phyloP scores from a whole-genome alignment of 1,140 invertebrate species.

The Zaprionus lachaisei region DNA sequence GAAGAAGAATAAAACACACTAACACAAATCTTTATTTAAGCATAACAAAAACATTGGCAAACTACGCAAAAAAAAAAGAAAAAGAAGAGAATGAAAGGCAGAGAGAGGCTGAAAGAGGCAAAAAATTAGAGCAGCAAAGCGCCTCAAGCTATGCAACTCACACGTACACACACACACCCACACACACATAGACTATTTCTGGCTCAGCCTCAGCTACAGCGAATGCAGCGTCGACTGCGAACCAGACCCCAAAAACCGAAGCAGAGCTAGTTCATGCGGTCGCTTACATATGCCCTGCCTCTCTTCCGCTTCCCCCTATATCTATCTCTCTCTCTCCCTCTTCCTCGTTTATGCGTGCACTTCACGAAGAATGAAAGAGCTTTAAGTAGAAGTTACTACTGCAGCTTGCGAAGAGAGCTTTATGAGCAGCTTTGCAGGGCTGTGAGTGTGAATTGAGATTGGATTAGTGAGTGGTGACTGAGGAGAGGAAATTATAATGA shows the following conservation, averaged over 20 bases:
- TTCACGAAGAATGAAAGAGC: background rate
- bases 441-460: background rate
- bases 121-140: conserved; percentile 77
- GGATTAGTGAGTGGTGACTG: background rate
- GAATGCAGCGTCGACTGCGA: background rate
- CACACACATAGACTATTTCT: conserved; percentile 53
- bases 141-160: conserved; percentile 75
- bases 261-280: conserved; percentile 6
- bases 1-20: conserved; percentile 61
- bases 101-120: conserved; percentile 34
- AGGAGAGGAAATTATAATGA: background rate
- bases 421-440: background rate
- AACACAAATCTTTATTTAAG: conserved; percentile 81
- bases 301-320: background rate
- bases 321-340: background rate
- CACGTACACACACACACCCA: background rate
- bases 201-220: conserved; percentile 23
- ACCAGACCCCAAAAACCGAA: conserved; percentile 6
- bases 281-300: background rate
- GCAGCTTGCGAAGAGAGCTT: background rate
- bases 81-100: conserved; percentile 8
- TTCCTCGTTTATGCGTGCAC: background rate
- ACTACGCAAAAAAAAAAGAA: conserved; percentile 17
- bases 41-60: conserved; percentile 69
- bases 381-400: background rate